A percentile compares a stretch with the other conserved stretches of the same genome.
These are phyloP conservation scores for Menidia menidia DNA, from an alignment of 2,797 vertebrate species.

Conservation along the genomic window DNA sequence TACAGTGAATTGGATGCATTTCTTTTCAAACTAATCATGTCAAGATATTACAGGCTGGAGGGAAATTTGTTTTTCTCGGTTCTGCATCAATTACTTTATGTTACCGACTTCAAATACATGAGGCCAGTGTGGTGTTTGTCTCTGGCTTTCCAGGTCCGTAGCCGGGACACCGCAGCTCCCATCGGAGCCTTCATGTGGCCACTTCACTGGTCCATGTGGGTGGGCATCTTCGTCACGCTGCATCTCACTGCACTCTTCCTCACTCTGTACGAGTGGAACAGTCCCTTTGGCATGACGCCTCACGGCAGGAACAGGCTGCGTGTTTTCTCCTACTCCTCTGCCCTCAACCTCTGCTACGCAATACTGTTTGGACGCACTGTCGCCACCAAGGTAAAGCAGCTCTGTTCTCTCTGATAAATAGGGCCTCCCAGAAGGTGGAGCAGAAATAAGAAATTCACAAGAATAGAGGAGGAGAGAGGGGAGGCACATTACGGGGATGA, in stretches of 20 bases:
- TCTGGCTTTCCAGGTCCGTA: constrained; percentile 79
- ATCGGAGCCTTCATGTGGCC: constrained; percentile 97
- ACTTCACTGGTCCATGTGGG: constrained; percentile 97
- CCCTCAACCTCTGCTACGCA: constrained; percentile 96
- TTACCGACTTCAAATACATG: background rate
- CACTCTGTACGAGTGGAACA: constrained; percentile 96
- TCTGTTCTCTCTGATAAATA: constrained; percentile 40
- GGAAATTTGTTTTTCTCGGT: background rate
- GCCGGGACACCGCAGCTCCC: constrained; percentile 89
- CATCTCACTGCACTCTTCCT: constrained; percentile 95
- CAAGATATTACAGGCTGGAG: constrained; percentile 10
- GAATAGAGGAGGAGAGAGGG: constrained; percentile 10
- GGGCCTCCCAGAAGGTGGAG: constrained; percentile 9
- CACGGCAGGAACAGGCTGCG: constrained; percentile 90
- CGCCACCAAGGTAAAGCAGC: constrained; percentile 87
- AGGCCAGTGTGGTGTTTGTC: constrained; percentile 13
- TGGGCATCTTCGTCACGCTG: constrained; percentile 93
- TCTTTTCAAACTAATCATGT: constrained; percentile 8
- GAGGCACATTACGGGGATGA: constrained; percentile 25
- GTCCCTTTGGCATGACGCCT: constrained; percentile 95
- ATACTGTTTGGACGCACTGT: constrained; percentile 94
- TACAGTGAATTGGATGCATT: constrained; percentile 18
- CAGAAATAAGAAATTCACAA: constrained; percentile 23
- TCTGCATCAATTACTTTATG: background rate
- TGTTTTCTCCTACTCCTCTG: constrained; percentile 95